Evolutionary conservation across 53 echinoderm and acorn worm species (phyloP).

Genomic region (Astropecten irregularis): DNA sequence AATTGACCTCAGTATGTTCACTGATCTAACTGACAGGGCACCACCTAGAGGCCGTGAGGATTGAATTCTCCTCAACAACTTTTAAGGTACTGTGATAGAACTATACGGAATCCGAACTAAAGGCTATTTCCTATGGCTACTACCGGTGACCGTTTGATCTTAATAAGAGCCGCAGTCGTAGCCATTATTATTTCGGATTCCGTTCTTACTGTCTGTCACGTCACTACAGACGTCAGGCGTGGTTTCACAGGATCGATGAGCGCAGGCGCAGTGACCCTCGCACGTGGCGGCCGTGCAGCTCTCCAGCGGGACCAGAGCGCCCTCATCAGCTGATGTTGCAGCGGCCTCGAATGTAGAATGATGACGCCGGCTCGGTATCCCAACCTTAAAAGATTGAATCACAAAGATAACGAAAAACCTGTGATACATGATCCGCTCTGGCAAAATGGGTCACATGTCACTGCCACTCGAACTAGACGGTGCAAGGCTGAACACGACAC

Average conservation of each 20-base stretch:
- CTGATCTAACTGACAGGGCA: too few relatives aligned
- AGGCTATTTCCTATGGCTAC: too few relatives aligned
- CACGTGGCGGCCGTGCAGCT: neutral
- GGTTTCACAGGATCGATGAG: neutral
- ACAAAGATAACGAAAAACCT: neutral
- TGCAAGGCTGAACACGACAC: too few relatives aligned
- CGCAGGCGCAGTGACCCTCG: constrained; percentile 39
- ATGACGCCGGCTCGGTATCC: constrained; percentile 4
- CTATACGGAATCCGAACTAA: too few relatives aligned
- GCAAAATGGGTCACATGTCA: too few relatives aligned
- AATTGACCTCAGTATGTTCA: too few relatives aligned
- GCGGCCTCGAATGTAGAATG: constrained; percentile 1
- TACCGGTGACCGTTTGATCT: neutral
- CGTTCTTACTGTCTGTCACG: neutral
- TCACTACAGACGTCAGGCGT: constrained; percentile 5
- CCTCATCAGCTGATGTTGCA: neutral
- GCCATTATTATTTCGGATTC: neutral
- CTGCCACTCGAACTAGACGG: too few relatives aligned
- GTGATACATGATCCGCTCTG: neutral
- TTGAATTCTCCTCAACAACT: too few relatives aligned
- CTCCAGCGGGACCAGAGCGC: neutral
- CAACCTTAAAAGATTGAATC: neutral
- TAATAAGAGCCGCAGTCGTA: neutral
- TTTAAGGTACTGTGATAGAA: too few relatives aligned
- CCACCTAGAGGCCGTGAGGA: too few relatives aligned